Percentiles rank a stretch among this genome's conserved stretches.
phyloP scores from a whole-genome alignment of 2,888 invertebrate genomes.

The Drosophila neonasuta region DNA sequence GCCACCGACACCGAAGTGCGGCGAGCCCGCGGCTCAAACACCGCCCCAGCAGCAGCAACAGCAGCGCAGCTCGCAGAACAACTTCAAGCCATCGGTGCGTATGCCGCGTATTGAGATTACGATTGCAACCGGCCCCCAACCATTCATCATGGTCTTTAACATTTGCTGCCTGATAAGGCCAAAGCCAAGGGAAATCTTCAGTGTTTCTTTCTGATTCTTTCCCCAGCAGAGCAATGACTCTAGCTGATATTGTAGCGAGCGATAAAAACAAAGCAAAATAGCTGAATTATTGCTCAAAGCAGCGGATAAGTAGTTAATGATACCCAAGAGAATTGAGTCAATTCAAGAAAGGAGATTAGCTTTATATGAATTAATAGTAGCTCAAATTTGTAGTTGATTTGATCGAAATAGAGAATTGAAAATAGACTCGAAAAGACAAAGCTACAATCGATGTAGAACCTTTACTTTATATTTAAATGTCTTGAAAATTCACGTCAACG shows the following conservation, averaged over 20 bases:
- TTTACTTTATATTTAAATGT: too few relatives aligned
- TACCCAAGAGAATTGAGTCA: not conserved
- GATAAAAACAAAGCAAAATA: conserved; percentile 14
- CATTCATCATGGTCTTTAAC: conserved; percentile 7
- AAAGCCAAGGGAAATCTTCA: conserved; percentile 1
- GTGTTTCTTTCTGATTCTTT: conserved; percentile 2
- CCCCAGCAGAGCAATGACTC: conserved; percentile 28
- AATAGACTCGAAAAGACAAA: too few relatives aligned
- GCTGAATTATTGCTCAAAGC: not conserved
- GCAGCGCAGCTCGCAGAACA: conserved; percentile 90
- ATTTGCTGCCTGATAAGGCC: conserved; percentile 28
- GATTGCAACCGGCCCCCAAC: not conserved
- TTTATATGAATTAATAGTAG: not conserved
- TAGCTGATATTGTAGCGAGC: conserved; percentile 8
- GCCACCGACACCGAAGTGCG: conserved; percentile 82
- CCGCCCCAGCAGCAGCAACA: conserved; percentile 85
- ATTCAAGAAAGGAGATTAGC: not conserved
- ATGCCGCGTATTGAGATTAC: conserved; percentile 37
- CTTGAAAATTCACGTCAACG: too few relatives aligned
- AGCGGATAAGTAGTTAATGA: conserved; percentile 4
- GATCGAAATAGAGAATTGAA: not conserved
- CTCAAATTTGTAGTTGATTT: not conserved
- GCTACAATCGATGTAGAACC: too few relatives aligned
- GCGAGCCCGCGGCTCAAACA: conserved; percentile 79
- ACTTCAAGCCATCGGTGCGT: conserved; percentile 94